A percentile compares a stretch with the other conserved stretches of the same genome.
Conservation (phyloP, 2,888 invertebrate genomes). For the Caenorhabditis sp. region DNA sequence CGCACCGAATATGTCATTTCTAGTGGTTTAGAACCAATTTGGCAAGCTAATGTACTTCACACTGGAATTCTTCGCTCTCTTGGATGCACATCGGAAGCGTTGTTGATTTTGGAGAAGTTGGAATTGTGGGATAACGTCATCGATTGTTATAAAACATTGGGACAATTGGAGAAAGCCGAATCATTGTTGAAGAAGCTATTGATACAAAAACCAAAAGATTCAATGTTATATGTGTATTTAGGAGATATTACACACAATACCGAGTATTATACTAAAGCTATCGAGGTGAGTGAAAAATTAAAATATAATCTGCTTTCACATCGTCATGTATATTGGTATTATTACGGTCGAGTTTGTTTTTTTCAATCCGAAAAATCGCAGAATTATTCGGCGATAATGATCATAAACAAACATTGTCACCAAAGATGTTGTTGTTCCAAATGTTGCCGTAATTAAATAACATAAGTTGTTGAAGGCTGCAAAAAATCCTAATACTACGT, state of each 20-base stretch:
- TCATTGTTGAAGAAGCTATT: slow-evolving; percentile 84
- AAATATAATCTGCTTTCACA: no score
- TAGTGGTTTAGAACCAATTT: slow-evolving; percentile 56
- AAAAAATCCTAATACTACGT: no score
- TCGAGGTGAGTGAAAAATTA: slow-evolving; percentile 82
- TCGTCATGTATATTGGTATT: slow-evolving; percentile 75
- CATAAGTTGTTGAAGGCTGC: no score
- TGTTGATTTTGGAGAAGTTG: slow-evolving; percentile 74
- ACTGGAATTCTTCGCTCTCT: slow-evolving; percentile 61
- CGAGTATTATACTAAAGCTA: slow-evolving; percentile 85
- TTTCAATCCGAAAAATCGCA: slow-evolving; percentile 3
- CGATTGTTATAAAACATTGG: slow-evolving; percentile 85
- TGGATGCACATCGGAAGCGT: slow-evolving; percentile 72
- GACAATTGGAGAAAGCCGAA: slow-evolving; percentile 85
- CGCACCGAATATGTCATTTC: slow-evolving; percentile 26
- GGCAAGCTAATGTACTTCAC: slow-evolving; percentile 56
- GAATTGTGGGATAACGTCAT: slow-evolving; percentile 92
- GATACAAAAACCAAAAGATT: slow-evolving; percentile 73
- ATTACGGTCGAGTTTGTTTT: not conserved
- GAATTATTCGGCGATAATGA: not conserved
- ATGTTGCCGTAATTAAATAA: no score
- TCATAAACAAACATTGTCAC: no score
- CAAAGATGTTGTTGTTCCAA: no score
- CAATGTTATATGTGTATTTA: slow-evolving; percentile 84
- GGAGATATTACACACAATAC: slow-evolving; percentile 86